Conservation (phyloP, 2,113 vertebrate species). For the Hoplias malabaricus region DNA sequence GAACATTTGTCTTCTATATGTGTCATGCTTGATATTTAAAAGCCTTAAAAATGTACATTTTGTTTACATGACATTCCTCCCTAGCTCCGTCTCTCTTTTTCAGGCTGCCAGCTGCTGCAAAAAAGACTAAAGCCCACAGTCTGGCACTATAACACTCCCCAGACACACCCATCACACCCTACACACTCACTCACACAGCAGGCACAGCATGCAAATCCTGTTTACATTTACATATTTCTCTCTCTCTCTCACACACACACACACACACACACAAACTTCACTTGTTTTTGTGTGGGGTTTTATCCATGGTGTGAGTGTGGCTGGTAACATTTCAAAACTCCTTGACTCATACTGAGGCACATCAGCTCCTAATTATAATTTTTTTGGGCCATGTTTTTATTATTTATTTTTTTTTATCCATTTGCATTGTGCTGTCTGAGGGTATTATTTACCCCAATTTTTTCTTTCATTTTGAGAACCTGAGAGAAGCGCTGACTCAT, state of each 20-base stretch:
- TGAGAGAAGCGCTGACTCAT: conserved; percentile 6
- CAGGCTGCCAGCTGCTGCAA: not conserved
- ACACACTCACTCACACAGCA: not conserved
- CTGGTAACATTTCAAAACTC: not conserved
- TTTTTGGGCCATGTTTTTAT: not conserved
- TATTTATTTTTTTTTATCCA: not conserved
- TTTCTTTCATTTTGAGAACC: not conserved
- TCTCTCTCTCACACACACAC: not conserved
- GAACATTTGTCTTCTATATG: too few species aligned
- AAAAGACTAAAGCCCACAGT: not conserved
- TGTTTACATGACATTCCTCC: not conserved
- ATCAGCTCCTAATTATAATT: too few species aligned
- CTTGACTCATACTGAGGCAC: not conserved
- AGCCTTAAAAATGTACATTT: too few species aligned
- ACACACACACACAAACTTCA: not conserved
- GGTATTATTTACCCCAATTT: not conserved
- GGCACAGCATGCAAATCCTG: not conserved
- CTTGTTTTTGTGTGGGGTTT: conserved; percentile 10
- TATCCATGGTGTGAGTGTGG: not conserved
- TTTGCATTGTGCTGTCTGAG: not conserved
- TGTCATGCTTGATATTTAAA: too few species aligned
- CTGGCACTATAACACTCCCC: not conserved
- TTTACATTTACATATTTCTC: not conserved
- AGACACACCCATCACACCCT: not conserved
- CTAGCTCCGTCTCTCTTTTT: not conserved